These are phyloP conservation scores for Perodicticus potto DNA, from an alignment of 2,797 vertebrate species.

Conservation along the genomic window DNA sequence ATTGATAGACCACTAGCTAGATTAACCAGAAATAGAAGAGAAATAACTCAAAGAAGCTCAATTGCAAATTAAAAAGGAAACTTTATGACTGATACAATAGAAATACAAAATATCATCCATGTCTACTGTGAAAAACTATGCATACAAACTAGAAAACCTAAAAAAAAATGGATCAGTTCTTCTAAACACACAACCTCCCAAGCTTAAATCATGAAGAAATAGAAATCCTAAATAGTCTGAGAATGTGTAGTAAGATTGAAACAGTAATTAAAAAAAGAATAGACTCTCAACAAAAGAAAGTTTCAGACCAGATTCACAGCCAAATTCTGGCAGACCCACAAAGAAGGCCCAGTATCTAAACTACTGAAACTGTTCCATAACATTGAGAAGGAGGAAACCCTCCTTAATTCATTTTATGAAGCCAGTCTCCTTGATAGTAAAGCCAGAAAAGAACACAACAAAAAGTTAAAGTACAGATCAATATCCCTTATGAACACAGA, in stretches of 20 bases:
- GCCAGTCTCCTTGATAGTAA: background rate
- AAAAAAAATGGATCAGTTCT: background rate
- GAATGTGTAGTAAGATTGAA: background rate
- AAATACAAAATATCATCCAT: background rate
- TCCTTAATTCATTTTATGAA: background rate
- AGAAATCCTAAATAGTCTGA: background rate
- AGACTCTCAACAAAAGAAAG: background rate
- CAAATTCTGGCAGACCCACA: background rate
- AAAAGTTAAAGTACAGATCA: background rate
- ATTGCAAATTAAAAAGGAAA: background rate
- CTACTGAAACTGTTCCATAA: background rate
- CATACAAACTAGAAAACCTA: background rate
- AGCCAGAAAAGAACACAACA: background rate
- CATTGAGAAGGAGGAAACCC: background rate
- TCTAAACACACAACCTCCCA: background rate
- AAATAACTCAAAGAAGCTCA: background rate
- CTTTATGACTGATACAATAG: background rate
- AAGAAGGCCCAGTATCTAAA: background rate
- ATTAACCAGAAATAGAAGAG: background rate
- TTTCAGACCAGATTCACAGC: background rate
- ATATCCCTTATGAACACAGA: background rate
- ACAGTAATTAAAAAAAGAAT: background rate
- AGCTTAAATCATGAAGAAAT: background rate
- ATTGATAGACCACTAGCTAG: background rate
- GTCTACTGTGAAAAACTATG: background rate